Evolutionary conservation across 1,140 invertebrate genomes (phyloP).

Genomic region (Arctopsyche grandis): DNA sequence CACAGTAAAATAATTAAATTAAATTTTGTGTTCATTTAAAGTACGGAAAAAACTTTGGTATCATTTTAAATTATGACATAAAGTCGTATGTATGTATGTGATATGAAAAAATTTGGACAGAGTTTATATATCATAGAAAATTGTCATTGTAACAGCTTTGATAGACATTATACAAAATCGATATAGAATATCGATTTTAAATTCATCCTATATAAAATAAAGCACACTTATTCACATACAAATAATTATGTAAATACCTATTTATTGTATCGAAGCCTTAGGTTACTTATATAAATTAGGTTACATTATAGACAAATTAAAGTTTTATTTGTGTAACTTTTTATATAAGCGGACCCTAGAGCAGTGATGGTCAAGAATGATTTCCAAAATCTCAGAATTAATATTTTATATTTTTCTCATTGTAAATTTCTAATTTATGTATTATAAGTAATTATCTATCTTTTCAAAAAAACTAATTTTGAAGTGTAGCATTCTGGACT

Average conservation of each 20-base stretch:
- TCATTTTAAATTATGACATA: not conserved
- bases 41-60: not conserved
- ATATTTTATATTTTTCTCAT: not conserved
- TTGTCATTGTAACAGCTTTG: not conserved
- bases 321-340: not conserved
- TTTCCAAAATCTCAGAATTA: not conserved
- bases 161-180: not conserved
- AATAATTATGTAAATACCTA: conserved; percentile 24
- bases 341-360: not conserved
- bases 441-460: too few relatives aligned
- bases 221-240: conserved; percentile 32
- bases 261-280: conserved; percentile 37
- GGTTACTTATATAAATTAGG: not conserved
- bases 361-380: not conserved
- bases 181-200: not conserved
- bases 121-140: not conserved
- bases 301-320: not conserved
- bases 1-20: not conserved
- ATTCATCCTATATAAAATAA: conserved; percentile 27
- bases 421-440: not conserved
- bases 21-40: too few relatives aligned
- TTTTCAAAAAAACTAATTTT: too few relatives aligned
- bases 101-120: not conserved
- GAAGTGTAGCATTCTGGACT: too few relatives aligned
- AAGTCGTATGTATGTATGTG: not conserved